These are phyloP conservation scores for Oxyura jamaicensis DNA, from an alignment of 2,113 vertebrate genomes.

Conservation along the genomic window DNA sequence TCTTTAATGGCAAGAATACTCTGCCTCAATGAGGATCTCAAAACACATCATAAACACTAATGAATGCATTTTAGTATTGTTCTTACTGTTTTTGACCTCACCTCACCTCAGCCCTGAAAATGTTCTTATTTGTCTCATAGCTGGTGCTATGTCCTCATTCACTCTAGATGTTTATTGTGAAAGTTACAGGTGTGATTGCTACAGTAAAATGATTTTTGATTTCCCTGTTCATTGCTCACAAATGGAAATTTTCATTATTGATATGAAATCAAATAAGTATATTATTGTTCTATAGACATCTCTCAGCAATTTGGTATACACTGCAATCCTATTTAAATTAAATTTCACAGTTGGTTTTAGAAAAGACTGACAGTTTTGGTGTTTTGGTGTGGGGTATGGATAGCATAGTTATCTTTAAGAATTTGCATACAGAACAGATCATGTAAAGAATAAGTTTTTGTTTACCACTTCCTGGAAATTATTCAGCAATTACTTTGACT, in stretches of 20 bases:
- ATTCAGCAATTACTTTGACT: not conserved
- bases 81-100: not conserved
- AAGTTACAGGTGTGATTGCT: not conserved
- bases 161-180: not conserved
- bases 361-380: not conserved
- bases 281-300: not conserved
- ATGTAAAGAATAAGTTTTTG: not conserved
- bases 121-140: not conserved
- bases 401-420: not conserved
- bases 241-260: not conserved
- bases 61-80: not conserved
- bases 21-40: not conserved
- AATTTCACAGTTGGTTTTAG: not conserved
- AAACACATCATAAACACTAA: conserved; percentile 7
- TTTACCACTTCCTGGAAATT: not conserved
- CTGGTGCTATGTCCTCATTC: not conserved
- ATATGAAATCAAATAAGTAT: not conserved
- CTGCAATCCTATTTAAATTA: not conserved
- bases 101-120: not conserved
- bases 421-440: not conserved
- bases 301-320: not conserved
- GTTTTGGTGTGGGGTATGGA: not conserved
- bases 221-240: not conserved
- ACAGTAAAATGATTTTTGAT: not conserved
- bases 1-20: not conserved